These are phyloP conservation scores for Oryzias curvinotus DNA, from an alignment of 2,113 vertebrate genomes.

Conservation along the genomic window DNA sequence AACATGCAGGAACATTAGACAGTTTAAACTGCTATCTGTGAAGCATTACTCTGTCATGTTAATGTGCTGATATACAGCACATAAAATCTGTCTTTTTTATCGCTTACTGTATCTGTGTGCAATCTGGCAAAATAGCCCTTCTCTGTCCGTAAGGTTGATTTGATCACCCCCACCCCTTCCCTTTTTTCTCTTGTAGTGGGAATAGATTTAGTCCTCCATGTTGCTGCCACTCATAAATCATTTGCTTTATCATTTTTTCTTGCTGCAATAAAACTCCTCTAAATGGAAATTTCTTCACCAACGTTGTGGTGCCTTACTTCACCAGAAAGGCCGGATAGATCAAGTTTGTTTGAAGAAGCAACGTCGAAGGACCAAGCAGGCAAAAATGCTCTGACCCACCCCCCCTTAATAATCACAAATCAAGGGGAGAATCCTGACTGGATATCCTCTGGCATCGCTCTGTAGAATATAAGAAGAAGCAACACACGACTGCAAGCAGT, in stretches of 20 bases:
- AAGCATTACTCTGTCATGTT: slow-evolving; percentile 23
- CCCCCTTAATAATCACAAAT: slow-evolving; percentile 26
- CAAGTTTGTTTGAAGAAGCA: slow-evolving; percentile 51
- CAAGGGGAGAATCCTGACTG: slow-evolving; percentile 1
- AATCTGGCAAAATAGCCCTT: slow-evolving; percentile 44
- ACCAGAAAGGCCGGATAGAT: slow-evolving; percentile 56
- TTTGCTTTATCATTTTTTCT: slow-evolving; percentile 54
- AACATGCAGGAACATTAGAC: slow-evolving; percentile 6
- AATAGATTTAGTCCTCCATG: slow-evolving; percentile 52
- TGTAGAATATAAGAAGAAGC: slow-evolving; percentile 21
- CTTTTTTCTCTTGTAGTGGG: not conserved
- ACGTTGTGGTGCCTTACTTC: slow-evolving; percentile 48
- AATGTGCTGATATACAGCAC: slow-evolving; percentile 36
- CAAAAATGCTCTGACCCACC: slow-evolving; percentile 10
- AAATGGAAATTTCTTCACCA: slow-evolving; percentile 67
- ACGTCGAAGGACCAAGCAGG: not conserved
- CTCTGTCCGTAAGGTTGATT: slow-evolving; percentile 23
- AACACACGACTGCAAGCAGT: slow-evolving; percentile 12
- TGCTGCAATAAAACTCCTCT: slow-evolving; percentile 62
- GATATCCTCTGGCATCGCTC: slow-evolving; percentile 28
- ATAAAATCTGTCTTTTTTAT: slow-evolving; percentile 15
- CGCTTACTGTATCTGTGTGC: slow-evolving; percentile 29
- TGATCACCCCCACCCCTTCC: not conserved
- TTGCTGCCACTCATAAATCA: slow-evolving; percentile 64
- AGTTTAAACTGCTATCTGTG: slow-evolving; percentile 14